A percentile compares a stretch with the other conserved stretches of the same genome.
phyloP scores from a whole-genome alignment of 2,797 vertebrate species.

The Lophura swinhoii region DNA sequence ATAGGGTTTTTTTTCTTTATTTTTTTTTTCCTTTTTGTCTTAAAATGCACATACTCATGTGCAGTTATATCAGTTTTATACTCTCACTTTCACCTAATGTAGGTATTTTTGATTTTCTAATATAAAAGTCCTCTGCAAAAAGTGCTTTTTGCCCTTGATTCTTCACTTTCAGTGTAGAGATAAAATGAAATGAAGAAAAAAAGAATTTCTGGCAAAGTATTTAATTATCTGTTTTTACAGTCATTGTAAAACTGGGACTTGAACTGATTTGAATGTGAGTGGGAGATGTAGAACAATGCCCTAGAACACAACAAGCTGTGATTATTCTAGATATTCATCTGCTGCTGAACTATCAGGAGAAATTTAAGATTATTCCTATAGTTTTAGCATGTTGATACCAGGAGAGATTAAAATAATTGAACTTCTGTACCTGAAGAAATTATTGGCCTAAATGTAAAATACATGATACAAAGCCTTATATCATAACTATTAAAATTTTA shows the following conservation, averaged over 20 bases:
- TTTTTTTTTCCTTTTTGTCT: not conserved
- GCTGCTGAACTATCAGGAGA: slow-evolving; percentile 6
- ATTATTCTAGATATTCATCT: not conserved
- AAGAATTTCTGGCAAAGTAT: slow-evolving; percentile 4
- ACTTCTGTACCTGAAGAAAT: not conserved
- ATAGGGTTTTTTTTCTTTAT: not conserved
- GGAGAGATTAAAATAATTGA: not conserved
- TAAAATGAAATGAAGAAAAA: slow-evolving; percentile 30
- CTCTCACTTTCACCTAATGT: not conserved
- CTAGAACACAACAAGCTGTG: not conserved
- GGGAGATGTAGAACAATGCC: not conserved
- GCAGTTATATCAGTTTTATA: not conserved
- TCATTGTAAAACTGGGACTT: not conserved
- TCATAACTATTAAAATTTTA: not conserved
- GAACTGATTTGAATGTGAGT: not conserved
- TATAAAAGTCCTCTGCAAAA: not conserved
- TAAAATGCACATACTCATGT: not conserved
- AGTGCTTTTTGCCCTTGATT: slow-evolving; percentile 46
- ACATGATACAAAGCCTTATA: not conserved
- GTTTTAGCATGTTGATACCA: not conserved
- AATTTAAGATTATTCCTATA: slow-evolving; percentile 7
- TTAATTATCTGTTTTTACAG: slow-evolving; percentile 41
- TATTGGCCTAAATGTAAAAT: not conserved
- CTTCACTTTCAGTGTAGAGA: not conserved
- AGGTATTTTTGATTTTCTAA: slow-evolving; percentile 9